These are phyloP conservation scores for Druon quercuslanigerum DNA, from an alignment of 1,140 invertebrate species.

Conservation along the genomic window DNA sequence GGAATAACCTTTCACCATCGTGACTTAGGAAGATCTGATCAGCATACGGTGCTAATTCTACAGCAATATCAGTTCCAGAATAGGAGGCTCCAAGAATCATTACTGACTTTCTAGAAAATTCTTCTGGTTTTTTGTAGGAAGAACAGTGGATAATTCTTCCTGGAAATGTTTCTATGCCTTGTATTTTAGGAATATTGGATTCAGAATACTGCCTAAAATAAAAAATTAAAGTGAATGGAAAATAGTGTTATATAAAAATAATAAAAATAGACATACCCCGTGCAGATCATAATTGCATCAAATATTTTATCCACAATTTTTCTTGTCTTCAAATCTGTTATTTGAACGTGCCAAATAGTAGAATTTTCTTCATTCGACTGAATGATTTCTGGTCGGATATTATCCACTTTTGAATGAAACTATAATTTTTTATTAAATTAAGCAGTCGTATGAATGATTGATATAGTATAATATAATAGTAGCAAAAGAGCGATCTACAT, in stretches of 20 bases:
- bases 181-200: slow-evolving; percentile 79
- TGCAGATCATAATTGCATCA: slow-evolving; percentile 82
- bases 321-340: slow-evolving; percentile 69
- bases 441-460: too few relatives aligned
- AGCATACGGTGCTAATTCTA: slow-evolving; percentile 75
- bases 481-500: too few relatives aligned
- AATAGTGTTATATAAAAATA: not conserved
- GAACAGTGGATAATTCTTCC: slow-evolving; percentile 82
- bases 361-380: slow-evolving; percentile 36
- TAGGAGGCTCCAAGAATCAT: slow-evolving; percentile 81
- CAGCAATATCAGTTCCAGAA: slow-evolving; percentile 83
- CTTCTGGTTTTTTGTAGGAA: slow-evolving; percentile 79
- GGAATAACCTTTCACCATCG: slow-evolving; percentile 59
- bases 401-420: slow-evolving; percentile 65
- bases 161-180: slow-evolving; percentile 77
- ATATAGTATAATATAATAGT: too few relatives aligned
- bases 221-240: not conserved
- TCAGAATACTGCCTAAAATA: slow-evolving; percentile 77
- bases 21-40: slow-evolving; percentile 74
- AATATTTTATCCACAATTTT: slow-evolving; percentile 64
- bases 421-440: slow-evolving; percentile 32
- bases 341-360: slow-evolving; percentile 65
- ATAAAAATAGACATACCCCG: slow-evolving; percentile 74
- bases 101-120: slow-evolving; percentile 77
- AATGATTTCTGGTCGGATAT: slow-evolving; percentile 55